phyloP scores from a whole-genome alignment of 2,888 invertebrate genomes.

The Frankliniella intonsa region DNA sequence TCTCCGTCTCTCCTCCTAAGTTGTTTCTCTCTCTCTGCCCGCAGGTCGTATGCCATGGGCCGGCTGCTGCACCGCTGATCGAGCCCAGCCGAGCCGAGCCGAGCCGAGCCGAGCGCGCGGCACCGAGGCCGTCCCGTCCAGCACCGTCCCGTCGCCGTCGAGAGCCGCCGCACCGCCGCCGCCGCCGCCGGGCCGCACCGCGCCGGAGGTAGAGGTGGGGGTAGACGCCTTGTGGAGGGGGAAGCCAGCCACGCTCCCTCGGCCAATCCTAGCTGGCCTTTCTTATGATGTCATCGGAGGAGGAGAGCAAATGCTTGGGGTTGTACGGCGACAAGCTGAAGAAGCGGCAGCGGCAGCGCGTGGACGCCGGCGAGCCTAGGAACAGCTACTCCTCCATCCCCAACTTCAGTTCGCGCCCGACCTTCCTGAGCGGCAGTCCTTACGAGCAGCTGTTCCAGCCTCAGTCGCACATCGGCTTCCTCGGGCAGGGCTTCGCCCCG shows the following conservation, averaged over 20 bases:
- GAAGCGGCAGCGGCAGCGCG: slow-evolving; percentile 92
- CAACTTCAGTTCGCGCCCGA: slow-evolving; percentile 71
- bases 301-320: slow-evolving; percentile 90
- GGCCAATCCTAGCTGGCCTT: slow-evolving; percentile 76
- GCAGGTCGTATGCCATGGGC: slow-evolving; percentile 35
- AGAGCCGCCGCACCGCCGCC: slow-evolving; percentile 34
- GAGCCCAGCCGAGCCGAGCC: background rate
- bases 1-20: background rate
- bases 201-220: slow-evolving; percentile 55
- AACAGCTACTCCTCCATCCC: slow-evolving; percentile 83
- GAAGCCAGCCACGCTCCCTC: slow-evolving; percentile 47
- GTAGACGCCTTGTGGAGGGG: slow-evolving; percentile 18
- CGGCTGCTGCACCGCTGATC: background rate
- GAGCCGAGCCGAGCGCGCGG: background rate
- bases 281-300: slow-evolving; percentile 96
- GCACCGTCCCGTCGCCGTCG: too few relatives aligned
- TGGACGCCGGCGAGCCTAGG: slow-evolving; percentile 93
- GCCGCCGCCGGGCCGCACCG: slow-evolving; percentile 36
- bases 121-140: background rate
- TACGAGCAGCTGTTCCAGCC: slow-evolving; percentile 77
- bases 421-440: slow-evolving; percentile 78
- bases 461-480: slow-evolving; percentile 74
- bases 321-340: slow-evolving; percentile 90
- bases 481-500: slow-evolving; percentile 72
- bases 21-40: background rate